Evolutionary conservation across 2,888 invertebrate genomes (phyloP).

Genomic region (Latrodectus hesperus): DNA sequence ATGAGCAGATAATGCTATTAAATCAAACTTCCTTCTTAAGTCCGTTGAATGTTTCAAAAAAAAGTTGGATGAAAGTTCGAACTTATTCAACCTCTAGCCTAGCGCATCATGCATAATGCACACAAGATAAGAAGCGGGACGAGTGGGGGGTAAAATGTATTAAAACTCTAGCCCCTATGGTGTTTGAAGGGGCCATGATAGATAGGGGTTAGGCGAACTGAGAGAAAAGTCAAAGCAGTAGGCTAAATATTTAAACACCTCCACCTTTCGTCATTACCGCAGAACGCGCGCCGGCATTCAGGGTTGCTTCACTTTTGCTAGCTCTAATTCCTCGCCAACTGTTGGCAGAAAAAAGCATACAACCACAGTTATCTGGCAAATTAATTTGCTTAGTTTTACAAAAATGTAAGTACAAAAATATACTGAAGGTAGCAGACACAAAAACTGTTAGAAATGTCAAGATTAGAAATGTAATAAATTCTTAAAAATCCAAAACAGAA

Average conservation of each 20-base stretch:
- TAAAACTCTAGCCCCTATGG: conserved; percentile 54
- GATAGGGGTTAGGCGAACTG: conserved; percentile 56
- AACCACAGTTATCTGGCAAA: too few relatives aligned
- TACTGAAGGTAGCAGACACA: too few relatives aligned
- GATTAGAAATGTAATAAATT: not conserved
- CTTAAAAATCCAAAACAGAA: too few relatives aligned
- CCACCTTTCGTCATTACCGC: conserved; percentile 67
- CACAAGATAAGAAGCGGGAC: not conserved
- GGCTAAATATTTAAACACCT: conserved; percentile 69
- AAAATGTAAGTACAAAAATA: too few relatives aligned
- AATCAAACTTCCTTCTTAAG: too few relatives aligned
- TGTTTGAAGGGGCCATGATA: conserved; percentile 55
- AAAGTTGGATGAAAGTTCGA: not conserved
- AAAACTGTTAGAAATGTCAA: not conserved
- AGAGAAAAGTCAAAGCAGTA: conserved; percentile 68
- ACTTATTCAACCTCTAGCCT: conserved; percentile 11
- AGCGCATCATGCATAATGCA: conserved; percentile 51
- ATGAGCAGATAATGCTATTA: too few relatives aligned
- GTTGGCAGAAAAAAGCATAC: too few relatives aligned
- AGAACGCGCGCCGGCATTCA: conserved; percentile 47
- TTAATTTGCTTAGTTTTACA: too few relatives aligned
- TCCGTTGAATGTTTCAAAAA: too few relatives aligned
- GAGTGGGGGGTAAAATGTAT: conserved; percentile 36
- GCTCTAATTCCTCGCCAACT: conserved; percentile 23
- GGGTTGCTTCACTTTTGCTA: conserved; percentile 44